phyloP scores from a whole-genome alignment of 2,888 invertebrate genomes.

The Machimus atricapillus region DNA sequence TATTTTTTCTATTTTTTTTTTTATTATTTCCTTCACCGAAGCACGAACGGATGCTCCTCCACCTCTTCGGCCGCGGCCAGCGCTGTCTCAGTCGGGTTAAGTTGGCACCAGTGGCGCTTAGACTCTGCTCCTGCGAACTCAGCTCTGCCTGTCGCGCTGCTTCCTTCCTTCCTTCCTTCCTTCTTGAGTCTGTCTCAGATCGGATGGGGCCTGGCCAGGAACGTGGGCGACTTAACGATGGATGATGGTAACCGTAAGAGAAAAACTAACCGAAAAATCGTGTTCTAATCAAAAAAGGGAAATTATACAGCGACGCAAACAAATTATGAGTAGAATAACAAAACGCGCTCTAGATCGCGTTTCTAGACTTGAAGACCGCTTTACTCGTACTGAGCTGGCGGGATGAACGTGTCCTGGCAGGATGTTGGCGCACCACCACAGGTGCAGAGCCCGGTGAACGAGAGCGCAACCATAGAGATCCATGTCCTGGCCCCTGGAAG shows the following conservation, averaged over 20 bases:
- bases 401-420: constrained; percentile 16
- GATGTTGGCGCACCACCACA: background rate
- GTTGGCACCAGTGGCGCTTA: constrained; percentile 24
- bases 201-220: background rate
- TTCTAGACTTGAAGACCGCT: constrained; percentile 62
- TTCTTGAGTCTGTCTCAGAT: background rate
- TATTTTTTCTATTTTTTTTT: background rate
- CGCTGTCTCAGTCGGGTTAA: background rate
- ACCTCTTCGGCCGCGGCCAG: background rate
- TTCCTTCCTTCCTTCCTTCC: background rate
- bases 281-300: constrained; percentile 56
- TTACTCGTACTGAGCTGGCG: constrained; percentile 59
- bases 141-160: background rate
- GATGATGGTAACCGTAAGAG: constrained; percentile 41
- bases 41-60: constrained; percentile 23
- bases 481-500: background rate
- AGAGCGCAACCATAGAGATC: background rate
- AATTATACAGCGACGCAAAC: constrained; percentile 64
- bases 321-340: constrained; percentile 63
- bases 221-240: constrained; percentile 22
- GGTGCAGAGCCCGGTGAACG: background rate
- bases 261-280: constrained; percentile 41
- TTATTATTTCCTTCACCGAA: background rate
- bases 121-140: background rate
- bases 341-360: constrained; percentile 62